phyloP scores from a whole-genome alignment of 2,888 invertebrate species.

The Sturmia bella region DNA sequence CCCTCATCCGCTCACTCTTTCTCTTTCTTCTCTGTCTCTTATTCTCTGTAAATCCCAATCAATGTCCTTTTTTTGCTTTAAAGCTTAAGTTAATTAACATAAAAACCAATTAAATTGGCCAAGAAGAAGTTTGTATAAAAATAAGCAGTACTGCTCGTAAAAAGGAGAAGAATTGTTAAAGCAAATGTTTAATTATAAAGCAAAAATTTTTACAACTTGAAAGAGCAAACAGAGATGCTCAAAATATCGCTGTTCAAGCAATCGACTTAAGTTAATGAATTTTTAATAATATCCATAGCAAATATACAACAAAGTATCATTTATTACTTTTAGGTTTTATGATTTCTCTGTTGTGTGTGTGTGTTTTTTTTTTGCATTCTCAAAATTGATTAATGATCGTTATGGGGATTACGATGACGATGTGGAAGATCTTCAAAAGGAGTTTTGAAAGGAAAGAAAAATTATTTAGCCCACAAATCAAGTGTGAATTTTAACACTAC shows the following conservation, averaged over 20 bases:
- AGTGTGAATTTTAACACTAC: conserved; percentile 68
- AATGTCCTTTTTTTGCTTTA: not conserved
- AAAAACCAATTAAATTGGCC: conserved; percentile 31
- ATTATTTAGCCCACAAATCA: conserved; percentile 40
- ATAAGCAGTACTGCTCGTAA: conserved; percentile 25
- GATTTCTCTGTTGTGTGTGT: not conserved
- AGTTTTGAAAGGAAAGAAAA: conserved; percentile 3
- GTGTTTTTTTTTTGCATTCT: conserved; percentile 34
- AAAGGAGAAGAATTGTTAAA: conserved; percentile 15
- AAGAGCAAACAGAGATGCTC: conserved; percentile 21
- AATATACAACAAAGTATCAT: conserved; percentile 61
- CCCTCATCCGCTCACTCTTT: too few species aligned
- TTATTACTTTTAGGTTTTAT: conserved; percentile 43
- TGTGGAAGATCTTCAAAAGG: conserved; percentile 15
- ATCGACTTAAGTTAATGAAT: conserved; percentile 52
- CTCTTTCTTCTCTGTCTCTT: too few species aligned
- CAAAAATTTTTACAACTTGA: conserved; percentile 6
- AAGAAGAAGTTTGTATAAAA: not conserved
- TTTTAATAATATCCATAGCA: conserved; percentile 59
- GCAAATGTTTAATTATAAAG: conserved; percentile 20
- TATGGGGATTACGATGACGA: conserved; percentile 39
- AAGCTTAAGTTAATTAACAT: conserved; percentile 45
- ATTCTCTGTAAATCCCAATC: too few species aligned
- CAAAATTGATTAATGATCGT: conserved; percentile 67
- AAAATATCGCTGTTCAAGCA: not conserved